These are phyloP conservation scores for Cygnus atratus DNA, from an alignment of 2,113 vertebrate genomes.

Conservation along the genomic window DNA sequence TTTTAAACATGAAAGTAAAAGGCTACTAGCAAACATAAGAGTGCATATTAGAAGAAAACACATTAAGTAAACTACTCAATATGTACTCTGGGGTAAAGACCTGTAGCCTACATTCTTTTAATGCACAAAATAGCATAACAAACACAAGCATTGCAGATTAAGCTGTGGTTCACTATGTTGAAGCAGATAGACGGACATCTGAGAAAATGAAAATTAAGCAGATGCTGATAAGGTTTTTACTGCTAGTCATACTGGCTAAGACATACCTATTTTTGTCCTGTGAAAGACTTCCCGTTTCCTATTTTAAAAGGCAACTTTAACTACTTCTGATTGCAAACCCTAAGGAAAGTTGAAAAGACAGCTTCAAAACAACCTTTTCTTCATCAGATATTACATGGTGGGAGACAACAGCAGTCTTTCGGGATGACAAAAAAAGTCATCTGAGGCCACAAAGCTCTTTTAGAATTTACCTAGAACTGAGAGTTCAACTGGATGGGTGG, in stretches of 20 bases:
- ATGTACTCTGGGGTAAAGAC: constrained; percentile 24
- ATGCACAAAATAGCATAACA: constrained; percentile 20
- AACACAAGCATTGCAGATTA: background rate
- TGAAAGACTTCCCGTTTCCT: background rate
- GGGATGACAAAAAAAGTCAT: background rate
- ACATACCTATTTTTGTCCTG: background rate
- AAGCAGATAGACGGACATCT: background rate
- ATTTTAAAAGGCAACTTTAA: background rate
- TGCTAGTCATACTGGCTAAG: background rate
- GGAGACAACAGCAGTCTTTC: background rate
- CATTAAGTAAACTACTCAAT: constrained; percentile 33
- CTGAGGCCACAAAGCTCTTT: background rate
- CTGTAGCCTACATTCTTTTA: constrained; percentile 14
- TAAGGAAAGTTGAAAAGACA: background rate
- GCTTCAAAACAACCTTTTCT: background rate
- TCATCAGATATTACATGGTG: background rate
- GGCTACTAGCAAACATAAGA: background rate
- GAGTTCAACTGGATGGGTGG: background rate
- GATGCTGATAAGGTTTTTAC: background rate
- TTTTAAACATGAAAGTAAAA: constrained; percentile 48
- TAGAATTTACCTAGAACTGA: background rate
- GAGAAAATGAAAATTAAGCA: background rate
- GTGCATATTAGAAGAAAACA: background rate
- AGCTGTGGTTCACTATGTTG: background rate
- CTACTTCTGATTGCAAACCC: background rate